Evolutionary conservation across 2,113 vertebrate genomes (phyloP), one percentile per base, ranked within the genome.

Genomic region (Balaenoptera acutorostrata): DNA sequence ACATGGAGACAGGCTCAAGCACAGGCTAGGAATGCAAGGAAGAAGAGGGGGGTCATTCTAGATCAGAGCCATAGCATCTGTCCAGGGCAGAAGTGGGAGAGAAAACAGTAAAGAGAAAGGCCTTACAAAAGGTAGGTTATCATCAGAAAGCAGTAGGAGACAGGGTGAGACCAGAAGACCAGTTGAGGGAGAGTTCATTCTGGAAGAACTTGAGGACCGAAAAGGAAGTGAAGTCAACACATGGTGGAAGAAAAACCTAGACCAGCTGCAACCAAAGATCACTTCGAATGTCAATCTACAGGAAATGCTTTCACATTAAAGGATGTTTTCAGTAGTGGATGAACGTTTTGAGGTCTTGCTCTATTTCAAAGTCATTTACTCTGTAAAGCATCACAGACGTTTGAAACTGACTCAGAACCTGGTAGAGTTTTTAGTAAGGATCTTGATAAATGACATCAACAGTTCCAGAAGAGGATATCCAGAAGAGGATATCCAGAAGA

Each of bases 391-490:
- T 71, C 55, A 89, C 15, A 46, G 41, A 8, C 11, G 6, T 59
- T 91, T 85, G 49, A 93, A 87, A 78, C 21, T 29, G 12, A 83
- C 57, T 74, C 46, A 31, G 63, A 92, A 72, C n/a, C 52, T 81
- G 74, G 12, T 57, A 3, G 20, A 41, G 29, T 78, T 36, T 82
- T 57, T 86, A 17, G 46, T 15, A 68, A 94, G 25, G 21, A 80
- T 78, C 31, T 93, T 84, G n/a, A 14, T n/a, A 41, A 59, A 3
- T 46, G 69, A 52, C n/a, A 61, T 61, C 29, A 46, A 31, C 0
- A 27, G 15, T 66, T 77, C 20, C 31, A 31, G 23, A 39, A 88
- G 15, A 23, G 8, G 14, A 11, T 74, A 12, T 18, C 23, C 27
- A 31, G 55, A 59, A 36, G 15, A 23, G 8, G 14, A 11, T 69